Base-by-base conservation (phyloP, 2,888 invertebrate species). In the Leucoma salicis region DNA sequence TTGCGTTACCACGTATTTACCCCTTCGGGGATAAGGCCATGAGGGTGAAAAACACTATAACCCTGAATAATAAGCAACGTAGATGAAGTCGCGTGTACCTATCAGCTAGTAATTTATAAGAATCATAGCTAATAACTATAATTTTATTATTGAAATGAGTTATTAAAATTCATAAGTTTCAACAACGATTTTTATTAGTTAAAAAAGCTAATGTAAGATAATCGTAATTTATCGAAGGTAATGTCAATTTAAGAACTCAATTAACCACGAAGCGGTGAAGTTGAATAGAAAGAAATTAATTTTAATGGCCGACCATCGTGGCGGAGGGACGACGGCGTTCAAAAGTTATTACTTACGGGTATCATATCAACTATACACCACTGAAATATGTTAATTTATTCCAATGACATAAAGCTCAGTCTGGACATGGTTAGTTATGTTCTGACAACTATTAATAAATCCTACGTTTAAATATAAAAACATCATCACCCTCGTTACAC, bases 171-270 rank as follows among this genome's bases (percentile, higher is more conserved):
- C 13, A 11, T 14, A 8, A 18, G 25, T 32, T 21, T 28, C 8
- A 18, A 27, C 14, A 14, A 31, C 10, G 14, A 18, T 10, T 34
- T 8, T 38, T 42, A 34, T 34, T 33, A 29, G 12, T 14, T 38
- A 28, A 39, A 39, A 27, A 44, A 48, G 31, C 31, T 42, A 46
- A 53, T 48, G 51, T 54, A 54, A 28, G 35, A 29, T 10, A 27
- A 15, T 33, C 14, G 32, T 39, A 45, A 54, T 53, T 57, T 54
- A 60, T 54, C 13, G 52, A 35, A 37, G 42, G 46, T 46, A 37
- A 48, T 45, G 48, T 47, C 48, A 51, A 42, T 50, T 46, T 42
- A 44, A 44, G 39, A 38, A 47, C 50, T 47, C 31, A 51, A 47
- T 48, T 48, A 42, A 47, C 45, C 14, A 28, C 36, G 44, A 41